These are phyloP conservation scores for Saccostrea glomerata DNA, from an alignment of 1,140 invertebrate species.

Conservation along the genomic window DNA sequence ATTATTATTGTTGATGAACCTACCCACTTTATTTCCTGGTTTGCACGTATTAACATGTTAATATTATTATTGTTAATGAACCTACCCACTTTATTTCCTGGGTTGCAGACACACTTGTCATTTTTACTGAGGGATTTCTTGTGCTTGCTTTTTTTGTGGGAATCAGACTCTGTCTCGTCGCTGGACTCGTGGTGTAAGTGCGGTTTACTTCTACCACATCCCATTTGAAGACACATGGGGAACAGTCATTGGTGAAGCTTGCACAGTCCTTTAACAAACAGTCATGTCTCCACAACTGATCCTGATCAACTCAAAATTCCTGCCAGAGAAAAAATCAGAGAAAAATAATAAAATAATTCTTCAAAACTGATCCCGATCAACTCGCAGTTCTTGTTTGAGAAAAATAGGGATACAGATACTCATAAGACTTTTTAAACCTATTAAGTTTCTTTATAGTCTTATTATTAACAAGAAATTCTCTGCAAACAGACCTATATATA, in stretches of 20 bases:
- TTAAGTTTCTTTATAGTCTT: too few relatives aligned
- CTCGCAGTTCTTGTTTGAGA: too few relatives aligned
- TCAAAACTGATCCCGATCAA: too few relatives aligned
- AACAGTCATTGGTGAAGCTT: conserved; percentile 14
- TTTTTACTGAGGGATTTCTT: conserved; percentile 12
- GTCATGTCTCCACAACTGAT: conserved; percentile 29
- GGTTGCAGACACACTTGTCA: conserved; percentile 22
- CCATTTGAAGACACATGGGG: conserved; percentile 51
- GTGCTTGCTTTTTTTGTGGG: background rate
- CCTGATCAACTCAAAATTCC: background rate
- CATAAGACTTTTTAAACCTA: too few relatives aligned
- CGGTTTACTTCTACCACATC: conserved; percentile 58
- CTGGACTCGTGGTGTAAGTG: conserved; percentile 42
- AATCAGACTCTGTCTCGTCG: background rate
- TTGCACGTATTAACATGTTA: too few relatives aligned
- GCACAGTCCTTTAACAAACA: background rate
- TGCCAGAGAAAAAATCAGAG: background rate
- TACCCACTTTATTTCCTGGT: too few relatives aligned
- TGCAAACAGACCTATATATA: too few relatives aligned
- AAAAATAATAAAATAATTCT: background rate
- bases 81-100: conserved; percentile 38
- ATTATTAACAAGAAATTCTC: too few relatives aligned
- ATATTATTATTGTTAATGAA: background rate
- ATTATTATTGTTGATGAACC: too few relatives aligned
- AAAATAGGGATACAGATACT: too few relatives aligned